Conservation (phyloP, 2,888 invertebrate species). For the Caenorhabditis plicata region DNA sequence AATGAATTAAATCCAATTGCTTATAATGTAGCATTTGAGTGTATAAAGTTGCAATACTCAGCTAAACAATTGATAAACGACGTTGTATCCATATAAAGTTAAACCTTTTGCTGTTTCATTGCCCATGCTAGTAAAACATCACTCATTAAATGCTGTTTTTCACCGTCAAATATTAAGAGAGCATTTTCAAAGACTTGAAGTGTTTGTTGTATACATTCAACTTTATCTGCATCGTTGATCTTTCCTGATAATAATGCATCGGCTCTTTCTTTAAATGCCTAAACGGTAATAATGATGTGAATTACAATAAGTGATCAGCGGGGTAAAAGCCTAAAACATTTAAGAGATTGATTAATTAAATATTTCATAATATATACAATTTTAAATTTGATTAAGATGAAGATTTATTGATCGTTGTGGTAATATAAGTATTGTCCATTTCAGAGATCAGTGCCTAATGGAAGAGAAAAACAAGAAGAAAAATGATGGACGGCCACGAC, state of each 20-base stretch:
- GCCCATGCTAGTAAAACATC: conserved; percentile 63
- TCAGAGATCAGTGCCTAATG: too few species aligned
- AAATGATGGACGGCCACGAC: too few species aligned
- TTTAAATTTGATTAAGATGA: too few species aligned
- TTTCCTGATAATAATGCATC: conserved; percentile 55
- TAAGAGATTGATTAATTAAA: too few species aligned
- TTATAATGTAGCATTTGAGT: conserved; percentile 63
- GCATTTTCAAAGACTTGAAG: conserved; percentile 42
- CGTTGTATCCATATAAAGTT: too few species aligned
- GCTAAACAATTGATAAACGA: conserved; percentile 8
- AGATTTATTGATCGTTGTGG: too few species aligned
- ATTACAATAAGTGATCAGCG: too few species aligned
- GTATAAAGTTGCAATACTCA: conserved; percentile 60
- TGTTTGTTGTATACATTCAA: conserved; percentile 46
- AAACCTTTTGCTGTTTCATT: conserved; percentile 60
- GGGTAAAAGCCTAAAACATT: too few species aligned
- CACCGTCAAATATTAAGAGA: conserved; percentile 55
- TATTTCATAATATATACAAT: too few species aligned
- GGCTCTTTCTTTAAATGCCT: conserved; percentile 63
- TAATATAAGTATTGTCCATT: too few species aligned
- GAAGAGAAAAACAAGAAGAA: too few species aligned
- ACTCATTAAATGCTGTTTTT: conserved; percentile 63
- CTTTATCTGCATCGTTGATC: conserved; percentile 46
- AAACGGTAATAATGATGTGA: too few species aligned
- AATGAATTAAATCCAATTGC: conserved; percentile 56